Evolutionary conservation across 2,888 invertebrate species (phyloP), one percentile per base, ranked within the genome.

Genomic region (Pecten maximus): DNA sequence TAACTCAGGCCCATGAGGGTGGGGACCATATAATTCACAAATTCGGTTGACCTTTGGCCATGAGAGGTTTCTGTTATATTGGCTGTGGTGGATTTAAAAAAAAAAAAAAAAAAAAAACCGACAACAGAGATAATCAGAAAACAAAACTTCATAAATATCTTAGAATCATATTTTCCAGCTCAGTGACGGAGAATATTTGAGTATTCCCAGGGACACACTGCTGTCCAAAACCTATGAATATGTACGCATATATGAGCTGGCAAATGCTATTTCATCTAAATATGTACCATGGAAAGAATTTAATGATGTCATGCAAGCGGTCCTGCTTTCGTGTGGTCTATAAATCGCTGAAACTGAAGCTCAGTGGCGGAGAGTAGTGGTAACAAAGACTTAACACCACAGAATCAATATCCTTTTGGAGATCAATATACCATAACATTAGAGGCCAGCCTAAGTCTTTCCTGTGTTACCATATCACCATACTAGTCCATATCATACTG

Each of bases 161-260:
- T 28, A 74, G 74, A 74, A 35, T 74, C 35, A 28, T 74, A 74
- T 74, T 74, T 74, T 74, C 74, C 74, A 74, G 74, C 15, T 74
- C 74, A 74, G 12, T 74, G 74, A 74, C 12, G 35, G 15, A 10
- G 74, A 74, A 28, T 74, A 28, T 74, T 74, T 74, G 28, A 74
- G 28, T 74, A 74, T 74, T 74, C 74, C 74, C 74, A 35, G 12
- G 74, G 74, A 74, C 10, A 28, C 35, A 15, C 4, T 8, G 74
- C 74, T 74, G 74, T 74, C 74, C 74, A 74, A 74, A 74, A 74
- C 74, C 74, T 74, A 74, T 74, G 35, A 74, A 74, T 74, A 74
- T 74, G 74, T 74, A 74, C 74, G 74, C 74, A 74, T 74, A 74
- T 74, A 74, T 74, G 74, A 74, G 74, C 74, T 74, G 74, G 74